Conservation (phyloP, 1,140 invertebrate genomes). For the Habropoda laboriosa region DNA sequence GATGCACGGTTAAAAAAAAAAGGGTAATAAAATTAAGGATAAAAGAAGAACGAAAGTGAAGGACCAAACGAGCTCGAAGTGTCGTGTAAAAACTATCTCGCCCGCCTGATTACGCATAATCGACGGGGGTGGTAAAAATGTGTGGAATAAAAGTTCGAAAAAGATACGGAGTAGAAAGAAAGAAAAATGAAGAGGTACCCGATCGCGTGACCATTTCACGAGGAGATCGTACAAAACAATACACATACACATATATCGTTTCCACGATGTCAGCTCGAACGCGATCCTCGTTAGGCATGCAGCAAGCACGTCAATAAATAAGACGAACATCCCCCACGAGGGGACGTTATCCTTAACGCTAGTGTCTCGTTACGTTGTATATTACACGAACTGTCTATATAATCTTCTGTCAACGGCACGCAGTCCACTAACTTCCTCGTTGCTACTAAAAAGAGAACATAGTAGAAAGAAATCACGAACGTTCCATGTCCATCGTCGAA, state of each 20-base stretch:
- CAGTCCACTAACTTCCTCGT: neutral
- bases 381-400: neutral
- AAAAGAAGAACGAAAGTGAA: neutral
- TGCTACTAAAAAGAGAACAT: too few species aligned
- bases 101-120: neutral
- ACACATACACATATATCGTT: neutral
- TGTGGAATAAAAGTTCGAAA: neutral
- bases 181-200: neutral
- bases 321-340: neutral
- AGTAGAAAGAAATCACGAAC: neutral
- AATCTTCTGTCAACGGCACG: neutral
- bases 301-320: slow-evolving; percentile 28
- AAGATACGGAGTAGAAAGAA: neutral
- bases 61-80: neutral
- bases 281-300: slow-evolving; percentile 27
- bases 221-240: slow-evolving; percentile 6
- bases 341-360: slow-evolving; percentile 12
- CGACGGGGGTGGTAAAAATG: neutral
- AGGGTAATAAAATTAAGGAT: slow-evolving; percentile 11
- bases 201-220: slow-evolving; percentile 8
- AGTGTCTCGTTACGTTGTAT: slow-evolving; percentile 4
- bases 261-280: neutral
- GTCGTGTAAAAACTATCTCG: slow-evolving; percentile 9
- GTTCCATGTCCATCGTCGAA: neutral
- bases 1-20: neutral